Evolutionary conservation across 2,113 vertebrate genomes (phyloP), one percentile per base, ranked within the genome.

Genomic region (Lepus timidus): DNA sequence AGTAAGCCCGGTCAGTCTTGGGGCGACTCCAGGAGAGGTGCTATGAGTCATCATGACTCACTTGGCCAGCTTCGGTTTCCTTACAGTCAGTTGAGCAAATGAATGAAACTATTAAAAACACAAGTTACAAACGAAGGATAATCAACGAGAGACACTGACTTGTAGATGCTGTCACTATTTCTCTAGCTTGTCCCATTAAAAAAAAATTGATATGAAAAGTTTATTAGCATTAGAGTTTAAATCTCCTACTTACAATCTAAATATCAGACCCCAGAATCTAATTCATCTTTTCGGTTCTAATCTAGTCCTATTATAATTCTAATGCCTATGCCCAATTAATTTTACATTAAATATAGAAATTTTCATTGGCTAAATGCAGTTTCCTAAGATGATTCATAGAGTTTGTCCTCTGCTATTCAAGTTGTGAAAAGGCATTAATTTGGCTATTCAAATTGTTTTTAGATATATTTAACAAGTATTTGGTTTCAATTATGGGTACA

Each of bases 21-120:
- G 64, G 91, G 94, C 83, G 67, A 1, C 90, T 75, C 23, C 61
- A 82, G 73, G 65, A 81, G 33, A 58, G 70, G 58, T 71, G 85
- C 76, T 65, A 14, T 95, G 97, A 95, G 95, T 97, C 95, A 92
- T 51, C 23, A 4, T 91, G 73, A 95, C 85, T 92, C 94, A 88
- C 39, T 49, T 19, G 36, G 58, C 68, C 51, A 44, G 73, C 82
- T 82, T 49, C 36, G 74, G 73, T 95, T 96, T 96, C 73, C 58
- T 96, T 93, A 88, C 58, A 92, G 96, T 90, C 92, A 95, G 27
- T 90, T 93, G 85, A 90, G 74, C 90, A 92, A 94, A 91, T 88
- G 82, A 91, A 78, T 76, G 88, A 90, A 96, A 85, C 39, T 75
- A 61, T 90, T 85, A 79, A 31, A 92, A 93, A 91, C 82, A 75